Evolutionary conservation across 1,140 invertebrate species (phyloP).

Genomic region (Diprion similis): DNA sequence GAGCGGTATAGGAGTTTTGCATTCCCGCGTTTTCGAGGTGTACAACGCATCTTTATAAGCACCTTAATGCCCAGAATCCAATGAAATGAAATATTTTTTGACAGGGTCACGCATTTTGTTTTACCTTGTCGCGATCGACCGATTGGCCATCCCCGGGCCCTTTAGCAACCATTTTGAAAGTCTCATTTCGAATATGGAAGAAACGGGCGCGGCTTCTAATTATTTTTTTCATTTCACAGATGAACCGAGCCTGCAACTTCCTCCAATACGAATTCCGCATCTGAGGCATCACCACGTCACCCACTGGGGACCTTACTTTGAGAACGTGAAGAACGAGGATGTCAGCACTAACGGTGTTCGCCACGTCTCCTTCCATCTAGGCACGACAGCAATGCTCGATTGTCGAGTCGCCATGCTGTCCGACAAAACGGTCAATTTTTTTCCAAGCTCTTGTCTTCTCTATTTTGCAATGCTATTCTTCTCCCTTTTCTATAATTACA

Average conservation of each 20-base stretch:
- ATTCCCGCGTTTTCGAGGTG: no score
- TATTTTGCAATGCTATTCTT: not conserved
- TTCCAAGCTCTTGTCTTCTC: conserved; percentile 16
- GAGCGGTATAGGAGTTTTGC: no score
- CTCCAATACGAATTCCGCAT: conserved; percentile 43
- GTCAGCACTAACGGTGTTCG: conserved; percentile 50
- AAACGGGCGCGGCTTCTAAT: no score
- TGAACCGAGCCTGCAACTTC: conserved; percentile 19
- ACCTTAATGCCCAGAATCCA: no score
- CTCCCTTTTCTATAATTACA: no score
- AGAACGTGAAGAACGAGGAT: conserved; percentile 65
- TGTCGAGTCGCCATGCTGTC: conserved; percentile 64
- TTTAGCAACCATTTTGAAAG: no score
- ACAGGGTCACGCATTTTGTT: no score
- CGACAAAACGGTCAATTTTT: conserved; percentile 60
- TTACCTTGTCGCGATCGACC: no score
- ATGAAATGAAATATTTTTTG: no score
- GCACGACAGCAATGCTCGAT: conserved; percentile 60
- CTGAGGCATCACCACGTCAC: conserved; percentile 53
- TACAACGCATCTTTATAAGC: no score
- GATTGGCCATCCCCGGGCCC: no score
- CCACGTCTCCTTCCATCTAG: conserved; percentile 58
- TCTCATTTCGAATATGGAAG: no score
- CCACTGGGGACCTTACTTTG: conserved; percentile 78
- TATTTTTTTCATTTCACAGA: not conserved